These are phyloP conservation scores for Porites cylindrica DNA, from an alignment of 92 coral and sea anemone genomes.

Conservation along the genomic window DNA sequence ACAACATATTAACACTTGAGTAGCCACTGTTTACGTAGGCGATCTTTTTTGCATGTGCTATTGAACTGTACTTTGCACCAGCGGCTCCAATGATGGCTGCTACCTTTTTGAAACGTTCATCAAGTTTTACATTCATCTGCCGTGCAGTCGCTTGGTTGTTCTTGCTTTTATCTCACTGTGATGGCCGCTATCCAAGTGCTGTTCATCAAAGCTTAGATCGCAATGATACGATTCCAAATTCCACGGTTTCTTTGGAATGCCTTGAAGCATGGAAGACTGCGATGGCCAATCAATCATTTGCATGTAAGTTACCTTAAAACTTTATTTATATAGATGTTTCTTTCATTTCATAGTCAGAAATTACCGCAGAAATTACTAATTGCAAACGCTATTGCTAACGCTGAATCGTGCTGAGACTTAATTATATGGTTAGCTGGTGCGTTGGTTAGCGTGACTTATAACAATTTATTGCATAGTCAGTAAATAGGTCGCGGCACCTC, in stretches of 20 bases:
- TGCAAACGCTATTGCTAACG: too few relatives aligned
- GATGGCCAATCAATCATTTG: background rate
- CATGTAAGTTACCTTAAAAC: background rate
- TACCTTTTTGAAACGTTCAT: background rate
- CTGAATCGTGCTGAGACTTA: too few relatives aligned
- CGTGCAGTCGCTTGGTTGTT: background rate
- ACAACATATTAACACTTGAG: too few relatives aligned
- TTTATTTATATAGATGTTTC: too few relatives aligned
- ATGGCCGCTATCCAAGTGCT: conserved; percentile 5
- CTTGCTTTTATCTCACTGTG: background rate
- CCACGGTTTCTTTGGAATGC: background rate
- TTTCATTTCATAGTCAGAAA: too few relatives aligned
- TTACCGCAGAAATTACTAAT: too few relatives aligned
- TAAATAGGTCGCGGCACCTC: too few relatives aligned
- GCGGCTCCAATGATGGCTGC: background rate
- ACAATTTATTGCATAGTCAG: too few relatives aligned
- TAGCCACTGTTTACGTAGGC: too few relatives aligned
- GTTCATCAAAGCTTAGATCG: conserved; percentile 12
- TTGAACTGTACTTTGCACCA: background rate
- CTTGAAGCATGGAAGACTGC: background rate
- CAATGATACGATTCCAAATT: conserved; percentile 6
- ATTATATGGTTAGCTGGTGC: too few relatives aligned
- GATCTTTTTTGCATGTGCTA: too few relatives aligned
- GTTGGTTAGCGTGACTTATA: too few relatives aligned
- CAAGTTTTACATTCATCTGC: background rate